Percentiles rank a stretch among this genome's conserved stretches.
Conservation (phyloP, 1,140 invertebrate genomes). For the Nasonia longicornis region DNA sequence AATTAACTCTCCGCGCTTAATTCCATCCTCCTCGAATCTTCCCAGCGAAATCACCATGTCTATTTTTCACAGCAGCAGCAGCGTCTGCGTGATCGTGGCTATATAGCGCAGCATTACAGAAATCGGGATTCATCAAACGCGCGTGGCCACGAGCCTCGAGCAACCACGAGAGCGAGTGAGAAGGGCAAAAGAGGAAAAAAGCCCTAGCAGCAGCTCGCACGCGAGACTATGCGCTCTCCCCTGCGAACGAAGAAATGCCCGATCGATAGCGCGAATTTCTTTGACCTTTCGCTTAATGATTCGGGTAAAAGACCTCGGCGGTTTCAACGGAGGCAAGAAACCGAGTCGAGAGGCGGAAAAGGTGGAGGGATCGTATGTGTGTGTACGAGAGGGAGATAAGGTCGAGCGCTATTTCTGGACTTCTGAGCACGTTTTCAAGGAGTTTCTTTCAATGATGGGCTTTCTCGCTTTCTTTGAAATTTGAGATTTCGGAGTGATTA, state of each 20-base stretch:
- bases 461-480: constrained; percentile 33
- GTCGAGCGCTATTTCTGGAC: constrained; percentile 23
- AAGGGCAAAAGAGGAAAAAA: not conserved
- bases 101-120: not conserved
- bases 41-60: no score
- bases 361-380: not conserved
- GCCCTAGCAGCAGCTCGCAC: not conserved
- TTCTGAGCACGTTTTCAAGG: constrained; percentile 13
- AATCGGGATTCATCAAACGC: constrained; percentile 31
- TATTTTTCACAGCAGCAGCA: no score
- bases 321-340: not conserved
- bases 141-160: not conserved
- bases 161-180: not conserved
- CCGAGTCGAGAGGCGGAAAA: not conserved
- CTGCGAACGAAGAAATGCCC: not conserved
- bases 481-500: constrained; percentile 32
- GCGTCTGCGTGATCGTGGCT: no score
- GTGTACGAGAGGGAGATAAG: not conserved
- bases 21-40: no score
- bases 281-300: constrained; percentile 27
- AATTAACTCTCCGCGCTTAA: no score
- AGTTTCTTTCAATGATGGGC: constrained; percentile 34
- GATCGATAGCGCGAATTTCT: constrained; percentile 39
- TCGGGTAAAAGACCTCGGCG: constrained; percentile 19
- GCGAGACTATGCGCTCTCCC: not conserved